A percentile compares a stretch with the other conserved stretches of the same genome.
Evolutionary conservation across 2,797 vertebrate species (phyloP).

Genomic region (Tapirus indicus): DNA sequence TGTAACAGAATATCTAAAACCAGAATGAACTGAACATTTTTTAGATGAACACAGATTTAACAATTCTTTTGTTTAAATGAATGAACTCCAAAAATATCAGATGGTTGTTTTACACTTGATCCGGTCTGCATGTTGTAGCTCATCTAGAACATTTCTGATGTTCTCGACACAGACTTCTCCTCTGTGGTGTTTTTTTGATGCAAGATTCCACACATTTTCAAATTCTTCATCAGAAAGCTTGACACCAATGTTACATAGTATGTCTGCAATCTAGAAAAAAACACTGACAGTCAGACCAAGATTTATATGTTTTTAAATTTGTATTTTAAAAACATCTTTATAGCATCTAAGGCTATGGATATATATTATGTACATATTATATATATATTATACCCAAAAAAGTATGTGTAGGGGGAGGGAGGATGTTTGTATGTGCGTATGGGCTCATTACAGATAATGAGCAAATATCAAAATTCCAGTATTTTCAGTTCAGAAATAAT

Average conservation of each 20-base stretch:
- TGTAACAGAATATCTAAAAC: slow-evolving; percentile 22
- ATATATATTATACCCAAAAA: background rate
- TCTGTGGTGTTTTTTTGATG: slow-evolving; percentile 88
- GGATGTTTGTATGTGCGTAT: background rate
- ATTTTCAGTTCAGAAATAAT: background rate
- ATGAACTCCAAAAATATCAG: slow-evolving; percentile 24
- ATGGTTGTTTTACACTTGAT: slow-evolving; percentile 43
- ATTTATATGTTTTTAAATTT: slow-evolving; percentile 27
- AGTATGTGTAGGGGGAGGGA: too few relatives aligned
- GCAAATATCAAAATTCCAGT: background rate
- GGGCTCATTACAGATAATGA: background rate
- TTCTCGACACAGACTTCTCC: slow-evolving; percentile 93
- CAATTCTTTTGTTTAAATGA: slow-evolving; percentile 54
- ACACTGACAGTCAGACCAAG: slow-evolving; percentile 8
- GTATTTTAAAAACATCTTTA: background rate
- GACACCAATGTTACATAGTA: slow-evolving; percentile 91
- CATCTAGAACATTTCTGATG: slow-evolving; percentile 90
- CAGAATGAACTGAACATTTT: background rate
- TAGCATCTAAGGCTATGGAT: background rate
- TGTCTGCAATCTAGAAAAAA: slow-evolving; percentile 89
- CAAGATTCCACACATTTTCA: slow-evolving; percentile 93
- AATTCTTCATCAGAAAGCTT: slow-evolving; percentile 90
- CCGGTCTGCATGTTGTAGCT: slow-evolving; percentile 88
- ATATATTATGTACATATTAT: background rate
- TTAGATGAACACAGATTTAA: background rate